Percentiles rank a stretch among this genome's conserved stretches.
phyloP scores from a whole-genome alignment of 2,888 invertebrate genomes.

The Drosophila birchii region DNA sequence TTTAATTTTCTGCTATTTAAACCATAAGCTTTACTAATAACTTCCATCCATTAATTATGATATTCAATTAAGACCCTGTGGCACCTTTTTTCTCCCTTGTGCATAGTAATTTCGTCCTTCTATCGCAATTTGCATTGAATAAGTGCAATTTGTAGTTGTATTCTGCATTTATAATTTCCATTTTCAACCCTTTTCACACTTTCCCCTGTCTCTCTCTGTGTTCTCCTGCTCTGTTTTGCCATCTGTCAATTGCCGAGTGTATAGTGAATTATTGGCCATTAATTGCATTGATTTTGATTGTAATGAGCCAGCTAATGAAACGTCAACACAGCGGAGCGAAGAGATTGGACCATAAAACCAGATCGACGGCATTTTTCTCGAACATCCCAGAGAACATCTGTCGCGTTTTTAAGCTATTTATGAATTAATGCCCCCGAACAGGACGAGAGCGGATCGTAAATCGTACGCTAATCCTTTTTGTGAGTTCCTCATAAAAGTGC shows the following conservation, averaged over 20 bases:
- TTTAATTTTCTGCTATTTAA: background rate
- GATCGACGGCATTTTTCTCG: background rate
- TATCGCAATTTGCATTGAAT: conserved; percentile 20
- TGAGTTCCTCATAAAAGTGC: conserved; percentile 31
- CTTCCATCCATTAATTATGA: conserved; percentile 28
- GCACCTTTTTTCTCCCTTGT: conserved; percentile 4
- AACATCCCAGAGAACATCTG: conserved; percentile 53
- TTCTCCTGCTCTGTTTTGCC: background rate
- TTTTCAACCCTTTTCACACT: conserved; percentile 13
- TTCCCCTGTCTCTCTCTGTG: background rate
- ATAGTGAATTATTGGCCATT: conserved; percentile 32
- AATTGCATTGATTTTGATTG: conserved; percentile 55
- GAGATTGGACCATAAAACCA: conserved; percentile 21
- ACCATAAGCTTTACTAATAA: background rate
- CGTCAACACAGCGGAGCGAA: conserved; percentile 27
- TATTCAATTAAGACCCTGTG: conserved; percentile 7
- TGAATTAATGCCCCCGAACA: conserved; percentile 59
- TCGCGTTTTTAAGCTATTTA: conserved; percentile 69
- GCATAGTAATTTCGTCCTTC: background rate
- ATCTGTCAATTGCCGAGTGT: conserved; percentile 40
- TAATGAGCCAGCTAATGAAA: conserved; percentile 56
- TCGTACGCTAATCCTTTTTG: conserved; percentile 65
- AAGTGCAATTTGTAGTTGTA: conserved; percentile 31
- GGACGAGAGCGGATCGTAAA: conserved; percentile 47
- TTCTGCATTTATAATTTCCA: conserved; percentile 43